A percentile compares a stretch with the other conserved stretches of the same genome.
Conservation (phyloP, 1,140 invertebrate species). For the Melipona quadrifasciata region DNA sequence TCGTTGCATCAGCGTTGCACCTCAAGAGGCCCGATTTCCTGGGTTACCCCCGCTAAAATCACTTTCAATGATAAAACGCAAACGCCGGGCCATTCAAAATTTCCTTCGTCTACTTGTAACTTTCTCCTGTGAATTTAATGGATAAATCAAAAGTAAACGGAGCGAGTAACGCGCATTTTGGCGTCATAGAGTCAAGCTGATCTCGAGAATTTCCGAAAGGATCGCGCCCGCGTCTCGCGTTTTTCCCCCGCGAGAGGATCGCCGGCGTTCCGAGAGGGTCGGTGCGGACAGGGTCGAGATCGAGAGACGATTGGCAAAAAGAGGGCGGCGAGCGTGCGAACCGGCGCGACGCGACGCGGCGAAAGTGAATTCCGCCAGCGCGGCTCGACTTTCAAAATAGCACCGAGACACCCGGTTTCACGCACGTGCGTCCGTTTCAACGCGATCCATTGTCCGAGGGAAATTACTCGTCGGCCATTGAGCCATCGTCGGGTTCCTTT, state of each 20-base stretch:
- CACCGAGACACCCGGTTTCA: constrained; percentile 30
- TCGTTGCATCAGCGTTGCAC: too few relatives aligned
- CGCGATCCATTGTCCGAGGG: constrained; percentile 40
- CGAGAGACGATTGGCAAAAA: constrained; percentile 62
- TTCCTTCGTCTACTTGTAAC: too few relatives aligned
- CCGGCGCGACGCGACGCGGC: constrained; percentile 31
- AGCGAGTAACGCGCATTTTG: too few relatives aligned
- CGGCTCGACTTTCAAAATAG: constrained; percentile 64
- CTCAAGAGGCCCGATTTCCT: too few relatives aligned
- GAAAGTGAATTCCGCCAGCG: constrained; percentile 69
- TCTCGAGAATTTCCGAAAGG: neutral
- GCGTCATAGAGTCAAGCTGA: neutral
- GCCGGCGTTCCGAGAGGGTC: neutral
- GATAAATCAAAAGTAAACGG: too few relatives aligned
- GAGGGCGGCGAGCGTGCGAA: constrained; percentile 68
- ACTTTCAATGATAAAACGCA: too few relatives aligned
- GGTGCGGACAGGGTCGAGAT: neutral
- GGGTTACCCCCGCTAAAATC: too few relatives aligned
- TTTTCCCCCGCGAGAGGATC: neutral
- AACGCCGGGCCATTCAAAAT: too few relatives aligned
- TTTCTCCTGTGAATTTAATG: too few relatives aligned
- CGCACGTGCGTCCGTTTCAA: constrained; percentile 15
- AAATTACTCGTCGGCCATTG: constrained; percentile 23
- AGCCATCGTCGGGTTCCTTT: neutral
- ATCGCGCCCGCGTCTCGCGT: neutral